Evolutionary conservation across 92 coral and sea anemone genomes (phyloP).

Genomic region (Phenganax stokvisi): DNA sequence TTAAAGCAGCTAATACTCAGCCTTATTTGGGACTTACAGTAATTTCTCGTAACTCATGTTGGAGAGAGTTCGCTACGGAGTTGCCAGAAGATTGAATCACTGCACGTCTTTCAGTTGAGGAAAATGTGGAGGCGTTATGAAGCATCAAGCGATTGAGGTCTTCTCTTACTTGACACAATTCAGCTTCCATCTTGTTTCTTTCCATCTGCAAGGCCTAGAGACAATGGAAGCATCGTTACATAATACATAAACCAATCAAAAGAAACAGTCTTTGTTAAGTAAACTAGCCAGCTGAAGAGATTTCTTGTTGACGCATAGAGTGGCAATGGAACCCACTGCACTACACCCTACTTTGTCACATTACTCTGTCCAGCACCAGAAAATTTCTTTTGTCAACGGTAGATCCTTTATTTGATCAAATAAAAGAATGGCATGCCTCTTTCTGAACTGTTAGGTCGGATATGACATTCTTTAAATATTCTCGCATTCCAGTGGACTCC

Average conservation of each 20-base stretch:
- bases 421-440: slow-evolving; percentile 54
- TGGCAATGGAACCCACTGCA: too few species aligned
- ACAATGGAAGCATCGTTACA: background rate
- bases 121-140: background rate
- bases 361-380: too few species aligned
- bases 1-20: too few species aligned
- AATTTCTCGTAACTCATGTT: slow-evolving; percentile 82
- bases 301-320: too few species aligned
- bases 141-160: slow-evolving; percentile 51
- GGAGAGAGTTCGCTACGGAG: slow-evolving; percentile 57
- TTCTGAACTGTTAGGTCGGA: slow-evolving; percentile 74
- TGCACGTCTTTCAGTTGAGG: background rate
- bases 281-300: background rate
- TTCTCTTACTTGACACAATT: slow-evolving; percentile 65
- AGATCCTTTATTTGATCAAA: background rate
- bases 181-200: slow-evolving; percentile 64
- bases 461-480: slow-evolving; percentile 62
- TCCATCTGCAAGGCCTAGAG: slow-evolving; percentile 69
- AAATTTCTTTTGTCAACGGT: background rate
- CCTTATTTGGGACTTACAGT: slow-evolving; percentile 22
- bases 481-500: slow-evolving; percentile 71
- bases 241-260: background rate
- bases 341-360: too few species aligned
- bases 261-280: background rate
- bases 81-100: slow-evolving; percentile 49